phyloP scores from a whole-genome alignment of 2,888 invertebrate genomes.

The Lasioglossum morio region DNA sequence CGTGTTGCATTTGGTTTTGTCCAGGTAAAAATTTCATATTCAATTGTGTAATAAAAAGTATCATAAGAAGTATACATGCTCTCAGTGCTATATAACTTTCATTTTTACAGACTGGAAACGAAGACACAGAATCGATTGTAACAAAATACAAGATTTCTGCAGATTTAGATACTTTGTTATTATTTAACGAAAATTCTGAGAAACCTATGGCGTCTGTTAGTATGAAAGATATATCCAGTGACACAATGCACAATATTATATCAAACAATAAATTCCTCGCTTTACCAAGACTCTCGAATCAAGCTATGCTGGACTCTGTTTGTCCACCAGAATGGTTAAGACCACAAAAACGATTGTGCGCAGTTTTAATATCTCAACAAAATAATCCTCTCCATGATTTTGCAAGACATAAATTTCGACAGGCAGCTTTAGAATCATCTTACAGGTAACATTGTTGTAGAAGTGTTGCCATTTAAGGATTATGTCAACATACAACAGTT shows the following conservation, averaged over 20 bases:
- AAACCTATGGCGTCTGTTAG: slow-evolving; percentile 94
- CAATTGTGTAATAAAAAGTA: background rate
- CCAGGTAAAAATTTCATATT: slow-evolving; percentile 79
- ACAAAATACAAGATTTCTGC: slow-evolving; percentile 90
- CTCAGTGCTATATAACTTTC: background rate
- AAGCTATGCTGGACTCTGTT: slow-evolving; percentile 92
- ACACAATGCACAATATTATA: slow-evolving; percentile 94
- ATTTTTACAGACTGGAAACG: slow-evolving; percentile 87
- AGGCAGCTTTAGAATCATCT: slow-evolving; percentile 89
- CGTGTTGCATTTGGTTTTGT: slow-evolving; percentile 94
- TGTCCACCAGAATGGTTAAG: slow-evolving; percentile 96
- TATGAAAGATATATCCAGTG: slow-evolving; percentile 95
- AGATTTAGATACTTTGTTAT: slow-evolving; percentile 91
- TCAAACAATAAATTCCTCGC: slow-evolving; percentile 95
- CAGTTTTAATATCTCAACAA: slow-evolving; percentile 91
- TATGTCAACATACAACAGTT: background rate
- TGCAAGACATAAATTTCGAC: slow-evolving; percentile 89
- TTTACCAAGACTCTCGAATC: slow-evolving; percentile 96
- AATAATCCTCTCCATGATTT: slow-evolving; percentile 87
- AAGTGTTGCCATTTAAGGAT: background rate
- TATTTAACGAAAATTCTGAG: slow-evolving; percentile 94
- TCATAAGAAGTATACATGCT: background rate
- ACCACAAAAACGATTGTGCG: slow-evolving; percentile 90
- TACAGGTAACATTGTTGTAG: slow-evolving; percentile 85
- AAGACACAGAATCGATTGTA: slow-evolving; percentile 88